Percentiles rank a stretch among this genome's conserved stretches.
Evolutionary conservation across 1,140 invertebrate genomes (phyloP).

Genomic region (Sycophila sp.): DNA sequence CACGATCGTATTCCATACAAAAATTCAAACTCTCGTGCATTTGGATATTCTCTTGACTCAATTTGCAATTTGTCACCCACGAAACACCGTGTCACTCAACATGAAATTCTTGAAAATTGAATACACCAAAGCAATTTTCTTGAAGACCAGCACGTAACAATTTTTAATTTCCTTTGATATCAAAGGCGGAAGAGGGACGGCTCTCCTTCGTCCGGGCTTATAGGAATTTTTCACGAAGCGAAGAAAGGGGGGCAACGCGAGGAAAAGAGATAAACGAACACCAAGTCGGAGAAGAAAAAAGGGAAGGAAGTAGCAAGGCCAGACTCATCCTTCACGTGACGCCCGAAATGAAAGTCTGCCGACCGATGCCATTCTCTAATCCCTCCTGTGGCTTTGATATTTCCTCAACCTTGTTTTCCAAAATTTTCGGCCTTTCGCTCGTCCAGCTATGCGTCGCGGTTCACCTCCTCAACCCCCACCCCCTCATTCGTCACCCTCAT

Average conservation of each 20-base stretch:
- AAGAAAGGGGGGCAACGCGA: too few relatives aligned
- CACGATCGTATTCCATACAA: too few relatives aligned
- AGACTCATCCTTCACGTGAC: neutral
- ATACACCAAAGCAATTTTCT: neutral
- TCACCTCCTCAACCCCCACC: too few relatives aligned
- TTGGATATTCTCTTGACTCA: too few relatives aligned
- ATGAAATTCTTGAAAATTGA: too few relatives aligned
- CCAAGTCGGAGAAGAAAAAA: too few relatives aligned
- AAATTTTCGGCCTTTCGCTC: too few relatives aligned
- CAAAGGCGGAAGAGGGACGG: neutral
- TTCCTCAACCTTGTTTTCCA: neutral
- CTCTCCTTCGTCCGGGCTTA: neutral
- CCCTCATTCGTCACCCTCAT: neutral
- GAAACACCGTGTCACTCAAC: too few relatives aligned
- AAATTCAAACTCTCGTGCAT: too few relatives aligned
- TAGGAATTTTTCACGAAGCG: neutral
- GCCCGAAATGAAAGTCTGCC: neutral
- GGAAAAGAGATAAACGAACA: neutral
- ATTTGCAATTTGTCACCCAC: too few relatives aligned
- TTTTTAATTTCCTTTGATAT: neutral
- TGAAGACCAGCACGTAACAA: too few relatives aligned
- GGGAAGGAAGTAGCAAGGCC: neutral
- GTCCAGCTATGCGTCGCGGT: neutral
- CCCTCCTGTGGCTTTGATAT: slow-evolving; percentile 8
- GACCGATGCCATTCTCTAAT: slow-evolving; percentile 7